These are phyloP conservation scores for Trachelipus rathkii DNA, from an alignment of 1,140 invertebrate species.

Conservation along the genomic window DNA sequence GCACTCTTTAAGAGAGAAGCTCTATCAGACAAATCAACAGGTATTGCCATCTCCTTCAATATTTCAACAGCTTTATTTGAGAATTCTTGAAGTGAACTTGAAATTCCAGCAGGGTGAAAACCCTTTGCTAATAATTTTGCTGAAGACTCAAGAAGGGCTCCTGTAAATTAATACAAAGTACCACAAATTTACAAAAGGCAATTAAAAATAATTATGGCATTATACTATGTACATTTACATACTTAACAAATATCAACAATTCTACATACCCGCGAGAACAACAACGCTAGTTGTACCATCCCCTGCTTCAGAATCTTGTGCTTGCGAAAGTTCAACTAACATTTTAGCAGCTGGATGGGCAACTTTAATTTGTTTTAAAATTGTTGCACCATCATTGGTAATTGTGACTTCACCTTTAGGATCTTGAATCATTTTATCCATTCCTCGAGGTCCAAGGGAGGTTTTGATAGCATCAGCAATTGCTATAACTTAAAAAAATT, in stretches of 20 bases:
- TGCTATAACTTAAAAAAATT: constrained; percentile 65
- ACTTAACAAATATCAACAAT: background rate
- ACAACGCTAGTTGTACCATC: constrained; percentile 83
- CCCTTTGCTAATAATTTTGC: constrained; percentile 88
- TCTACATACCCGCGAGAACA: constrained; percentile 40
- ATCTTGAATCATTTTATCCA: constrained; percentile 99
- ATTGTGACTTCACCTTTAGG: constrained; percentile 97
- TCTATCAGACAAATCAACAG: constrained; percentile 81
- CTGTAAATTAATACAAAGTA: constrained; percentile 61
- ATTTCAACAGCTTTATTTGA: constrained; percentile 80
- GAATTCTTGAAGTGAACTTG: constrained; percentile 92
- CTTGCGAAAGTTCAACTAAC: constrained; percentile 96
- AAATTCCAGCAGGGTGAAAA: constrained; percentile 95
- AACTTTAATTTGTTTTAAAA: constrained; percentile 98
- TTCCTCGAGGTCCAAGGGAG: constrained; percentile 94
- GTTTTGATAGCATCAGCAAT: constrained; percentile 98
- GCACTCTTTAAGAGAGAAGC: constrained; percentile 88
- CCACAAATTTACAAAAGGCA: background rate
- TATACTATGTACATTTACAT: no score
- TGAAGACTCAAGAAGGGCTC: constrained; percentile 89
- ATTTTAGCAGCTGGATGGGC: constrained; percentile 99
- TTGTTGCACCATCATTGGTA: constrained; percentile 99
- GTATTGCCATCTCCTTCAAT: constrained; percentile 75
- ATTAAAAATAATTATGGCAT: background rate
- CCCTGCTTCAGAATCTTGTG: constrained; percentile 98